Evolutionary conservation across 1,140 invertebrate species (phyloP), one percentile per base, ranked within the genome.

Genomic region (Thaumetopoea pityocampa): DNA sequence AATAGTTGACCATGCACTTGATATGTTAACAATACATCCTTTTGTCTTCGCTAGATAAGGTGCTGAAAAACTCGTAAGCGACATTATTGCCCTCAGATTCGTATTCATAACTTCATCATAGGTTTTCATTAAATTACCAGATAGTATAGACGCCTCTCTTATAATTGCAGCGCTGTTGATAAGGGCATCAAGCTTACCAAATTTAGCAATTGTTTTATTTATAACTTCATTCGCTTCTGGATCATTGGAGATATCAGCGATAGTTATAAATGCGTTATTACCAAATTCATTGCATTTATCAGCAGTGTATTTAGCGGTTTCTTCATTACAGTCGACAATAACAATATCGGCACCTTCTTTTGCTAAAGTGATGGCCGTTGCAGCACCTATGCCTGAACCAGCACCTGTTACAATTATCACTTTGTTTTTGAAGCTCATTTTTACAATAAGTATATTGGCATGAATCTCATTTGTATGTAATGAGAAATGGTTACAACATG

Each of bases 81-180:
- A 37, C 5, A 47, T 18, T 1, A 43, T 24, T 10, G 29, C 28
- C 2, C 54, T 23, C 1, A 50, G 9, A 43, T 58, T 94, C 20
- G 88, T 67, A 46, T 89, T 88, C 48, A 93, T 90, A 0, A 91
- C 45, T 37, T 86, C 71, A 35, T 94, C 92, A 67, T 87, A 93
- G 29, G 90, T 87, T 24, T 90, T 86, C 26, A 93, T 56, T n/a
- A 85, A 85, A 1, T 90, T 90, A 34, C 85, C 89, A 67, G 92
- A 90, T 65, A 92, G 90, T n/a, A 73, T 73, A 9, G 91, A 92
- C 30, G 33, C 69, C 51, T 88, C 87, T 11, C 11, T 40, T 3
- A 93, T 44, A 45, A 91, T 87, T 4, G 92, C 92, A 30, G 92
- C 92, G 85, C 90, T 91, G 62, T 94, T 94, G 1, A 94, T 79